Percentiles rank a stretch among this genome's conserved stretches.
Evolutionary conservation across 1,140 invertebrate species (phyloP).

Genomic region (Augochlora pura): DNA sequence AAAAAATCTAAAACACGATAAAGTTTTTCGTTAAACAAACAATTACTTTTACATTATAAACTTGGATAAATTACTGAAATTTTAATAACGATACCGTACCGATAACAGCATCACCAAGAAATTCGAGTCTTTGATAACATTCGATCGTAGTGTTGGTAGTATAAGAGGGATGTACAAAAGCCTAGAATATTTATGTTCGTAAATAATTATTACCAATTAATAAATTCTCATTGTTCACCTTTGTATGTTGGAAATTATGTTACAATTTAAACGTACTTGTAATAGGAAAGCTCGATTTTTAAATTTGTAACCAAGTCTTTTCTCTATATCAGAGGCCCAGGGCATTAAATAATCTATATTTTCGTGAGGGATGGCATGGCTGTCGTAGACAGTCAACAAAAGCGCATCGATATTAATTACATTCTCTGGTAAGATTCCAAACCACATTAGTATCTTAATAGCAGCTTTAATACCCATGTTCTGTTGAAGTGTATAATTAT

Average conservation of each 20-base stretch:
- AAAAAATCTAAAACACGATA: slow-evolving; percentile 87
- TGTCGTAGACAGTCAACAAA: slow-evolving; percentile 62
- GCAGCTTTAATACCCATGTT: slow-evolving; percentile 81
- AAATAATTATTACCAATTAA: neutral
- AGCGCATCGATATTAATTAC: slow-evolving; percentile 71
- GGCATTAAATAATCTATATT: slow-evolving; percentile 79
- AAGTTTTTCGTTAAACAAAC: neutral
- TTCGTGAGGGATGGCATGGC: slow-evolving; percentile 67
- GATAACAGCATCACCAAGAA: slow-evolving; percentile 57
- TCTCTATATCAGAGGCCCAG: slow-evolving; percentile 81
- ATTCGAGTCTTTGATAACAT: slow-evolving; percentile 60
- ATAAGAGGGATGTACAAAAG: slow-evolving; percentile 52
- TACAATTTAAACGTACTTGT: slow-evolving; percentile 74
- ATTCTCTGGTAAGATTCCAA: slow-evolving; percentile 83
- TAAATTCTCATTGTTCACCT: too few species aligned
- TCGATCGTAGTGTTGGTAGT: slow-evolving; percentile 37
- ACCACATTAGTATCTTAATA: slow-evolving; percentile 87
- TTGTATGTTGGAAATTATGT: slow-evolving; percentile 3
- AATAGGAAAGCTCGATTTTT: slow-evolving; percentile 81
- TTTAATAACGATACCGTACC: slow-evolving; percentile 34
- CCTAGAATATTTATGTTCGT: slow-evolving; percentile 26
- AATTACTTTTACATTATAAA: neutral
- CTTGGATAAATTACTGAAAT: neutral
- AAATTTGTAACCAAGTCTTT: slow-evolving; percentile 85
- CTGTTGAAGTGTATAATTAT: slow-evolving; percentile 68